phyloP scores from a whole-genome alignment of 2,797 vertebrate genomes.

The Allobates femoralis region DNA sequence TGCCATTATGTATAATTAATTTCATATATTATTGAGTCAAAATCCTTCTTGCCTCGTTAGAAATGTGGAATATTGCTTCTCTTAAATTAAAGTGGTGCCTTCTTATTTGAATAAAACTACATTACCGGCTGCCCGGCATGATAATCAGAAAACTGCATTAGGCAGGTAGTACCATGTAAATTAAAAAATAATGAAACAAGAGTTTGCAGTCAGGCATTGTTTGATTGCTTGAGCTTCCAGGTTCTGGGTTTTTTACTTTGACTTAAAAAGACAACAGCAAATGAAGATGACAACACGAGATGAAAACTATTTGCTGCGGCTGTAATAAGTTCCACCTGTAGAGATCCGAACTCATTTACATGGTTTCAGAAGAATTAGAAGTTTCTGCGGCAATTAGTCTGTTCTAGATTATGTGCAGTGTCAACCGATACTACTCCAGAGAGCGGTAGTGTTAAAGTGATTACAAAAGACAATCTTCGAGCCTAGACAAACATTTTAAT shows the following conservation, averaged over 20 bases:
- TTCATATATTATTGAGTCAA: conserved; percentile 84
- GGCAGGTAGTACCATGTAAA: conserved; percentile 91
- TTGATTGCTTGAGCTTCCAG: conserved; percentile 79
- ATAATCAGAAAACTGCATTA: conserved; percentile 95
- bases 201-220: conserved; percentile 90
- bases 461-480: conserved; percentile 83
- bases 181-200: conserved; percentile 97
- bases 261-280: conserved; percentile 82
- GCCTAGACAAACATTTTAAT: conserved; percentile 84
- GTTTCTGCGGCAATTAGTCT: conserved; percentile 83
- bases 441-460: conserved; percentile 80
- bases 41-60: conserved; percentile 80
- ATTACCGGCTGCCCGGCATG: conserved; percentile 77
- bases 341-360: conserved; percentile 81
- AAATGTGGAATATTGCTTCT: conserved; percentile 80
- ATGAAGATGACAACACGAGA: conserved; percentile 82
- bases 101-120: conserved; percentile 82
- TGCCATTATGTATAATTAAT: conserved; percentile 83
- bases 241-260: conserved; percentile 77
- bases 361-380: conserved; percentile 84
- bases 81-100: conserved; percentile 80
- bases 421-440: conserved; percentile 84
- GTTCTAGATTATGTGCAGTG: conserved; percentile 83
- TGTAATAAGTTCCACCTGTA: conserved; percentile 83
- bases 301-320: conserved; percentile 75